A percentile compares a stretch with the other conserved stretches of the same genome.
These are phyloP conservation scores for Pachypanchax playfairii DNA, from an alignment of 2,113 vertebrate species.

Conservation along the genomic window DNA sequence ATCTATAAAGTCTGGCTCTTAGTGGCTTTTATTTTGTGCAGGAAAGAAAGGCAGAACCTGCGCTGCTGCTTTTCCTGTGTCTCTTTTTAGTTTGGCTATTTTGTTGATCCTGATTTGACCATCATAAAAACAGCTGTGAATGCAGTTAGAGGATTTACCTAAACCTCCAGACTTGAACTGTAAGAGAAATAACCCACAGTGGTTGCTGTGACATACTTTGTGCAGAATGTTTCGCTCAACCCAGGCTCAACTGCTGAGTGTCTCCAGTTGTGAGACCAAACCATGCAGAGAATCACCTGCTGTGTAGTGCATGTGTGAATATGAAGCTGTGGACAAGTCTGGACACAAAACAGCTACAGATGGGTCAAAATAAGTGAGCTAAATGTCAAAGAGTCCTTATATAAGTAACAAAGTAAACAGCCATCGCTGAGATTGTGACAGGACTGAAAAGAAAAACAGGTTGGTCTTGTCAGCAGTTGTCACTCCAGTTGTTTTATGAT, in stretches of 20 bases:
- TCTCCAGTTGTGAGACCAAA: background rate
- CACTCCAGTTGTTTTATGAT: background rate
- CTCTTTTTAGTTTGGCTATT: no score
- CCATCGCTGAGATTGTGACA: background rate
- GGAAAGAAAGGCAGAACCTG: no score
- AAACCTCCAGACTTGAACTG: background rate
- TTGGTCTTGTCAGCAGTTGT: background rate
- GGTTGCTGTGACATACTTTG: background rate
- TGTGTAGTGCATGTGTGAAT: background rate
- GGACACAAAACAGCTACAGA: conserved; percentile 8
- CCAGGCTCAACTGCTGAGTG: background rate
- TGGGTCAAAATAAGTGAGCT: background rate
- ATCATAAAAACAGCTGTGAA: no score
- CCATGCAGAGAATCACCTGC: conserved; percentile 5
- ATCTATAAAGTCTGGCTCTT: no score
- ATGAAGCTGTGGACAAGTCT: background rate
- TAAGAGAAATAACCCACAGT: background rate
- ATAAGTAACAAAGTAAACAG: background rate
- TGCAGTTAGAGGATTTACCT: no score
- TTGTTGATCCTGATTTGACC: no score
- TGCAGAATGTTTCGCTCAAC: background rate
- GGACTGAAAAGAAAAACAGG: background rate
- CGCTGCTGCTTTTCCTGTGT: no score
- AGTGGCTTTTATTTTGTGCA: no score
- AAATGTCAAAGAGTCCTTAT: background rate